Evolutionary conservation across 2,888 invertebrate genomes (phyloP), one percentile per base, ranked within the genome.

Genomic region (Meiosimyza decipiens): DNA sequence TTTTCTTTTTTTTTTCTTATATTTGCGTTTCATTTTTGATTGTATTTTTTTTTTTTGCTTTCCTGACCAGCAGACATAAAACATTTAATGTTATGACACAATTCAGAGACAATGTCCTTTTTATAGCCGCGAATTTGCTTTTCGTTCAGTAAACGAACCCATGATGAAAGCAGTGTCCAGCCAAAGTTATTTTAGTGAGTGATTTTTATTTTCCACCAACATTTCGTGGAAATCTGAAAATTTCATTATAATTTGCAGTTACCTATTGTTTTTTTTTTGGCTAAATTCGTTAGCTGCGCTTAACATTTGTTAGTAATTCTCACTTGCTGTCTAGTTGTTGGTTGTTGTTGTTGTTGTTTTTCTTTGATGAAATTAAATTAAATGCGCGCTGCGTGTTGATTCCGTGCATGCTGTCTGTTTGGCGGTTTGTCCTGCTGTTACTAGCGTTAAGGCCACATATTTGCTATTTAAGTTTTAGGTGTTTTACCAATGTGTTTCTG

Each of bases 51-150:
- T 28, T 15, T 18, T 16, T 16, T 33, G 66, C 22, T 73, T 78
- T 79, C 84, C 83, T 84, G 84, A 81, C 79, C 79, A 79, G 77
- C 73, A 73, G 79, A 79, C 84, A 84, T 84, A 84, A 84, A 81
- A 73, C 77, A 76, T 82, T 83, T 81, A 72, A 74, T 77, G 77
- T 82, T 82, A 81, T 82, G 82, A 82, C 83, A 83, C 80, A 81
- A 81, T 78, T 79, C 78, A 63, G 76, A 77, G 74, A 76, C 76
- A 77, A 77, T 77, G 77, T 77, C 76, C 77, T 76, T 77, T 76
- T 74, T 76, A 68, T 60, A 16, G 52, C 40, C 6, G 13, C 9
- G 40, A 40, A 40, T 40, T 40, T 40, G 40, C 40, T 52, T 50
- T 52, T 13, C 40, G 28, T 66, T 54, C 33, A 11, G 11, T 16